phyloP scores from a whole-genome alignment of 2,888 invertebrate species.

The Trileptium ribeirensis region DNA sequence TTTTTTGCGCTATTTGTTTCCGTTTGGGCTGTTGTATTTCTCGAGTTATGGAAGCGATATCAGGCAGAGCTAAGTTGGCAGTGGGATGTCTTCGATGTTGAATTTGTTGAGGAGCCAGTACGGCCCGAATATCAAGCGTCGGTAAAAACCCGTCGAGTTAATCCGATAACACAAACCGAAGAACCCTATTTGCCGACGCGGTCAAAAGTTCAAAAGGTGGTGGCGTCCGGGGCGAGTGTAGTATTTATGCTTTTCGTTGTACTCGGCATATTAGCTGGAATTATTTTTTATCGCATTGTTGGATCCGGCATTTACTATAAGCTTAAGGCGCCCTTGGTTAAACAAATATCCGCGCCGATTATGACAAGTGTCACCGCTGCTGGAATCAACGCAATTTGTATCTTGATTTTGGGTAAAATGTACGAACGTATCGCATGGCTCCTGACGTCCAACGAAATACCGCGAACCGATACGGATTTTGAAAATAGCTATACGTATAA shows the following conservation, averaged over 20 bases:
- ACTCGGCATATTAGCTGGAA: slow-evolving; percentile 77
- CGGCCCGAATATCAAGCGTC: slow-evolving; percentile 22
- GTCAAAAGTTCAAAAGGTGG: slow-evolving; percentile 50
- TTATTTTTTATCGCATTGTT: slow-evolving; percentile 79
- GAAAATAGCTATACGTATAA: slow-evolving; percentile 86
- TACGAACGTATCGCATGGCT: slow-evolving; percentile 22
- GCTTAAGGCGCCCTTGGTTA: slow-evolving; percentile 54
- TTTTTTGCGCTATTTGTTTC: slow-evolving; percentile 91
- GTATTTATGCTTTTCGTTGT: slow-evolving; percentile 73
- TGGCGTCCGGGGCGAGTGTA: slow-evolving; percentile 70
- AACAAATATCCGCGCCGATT: slow-evolving; percentile 66
- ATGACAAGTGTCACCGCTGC: slow-evolving; percentile 87
- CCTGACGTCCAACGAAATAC: slow-evolving; percentile 38
- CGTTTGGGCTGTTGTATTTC: slow-evolving; percentile 82
- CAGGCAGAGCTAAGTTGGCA: slow-evolving; percentile 85
- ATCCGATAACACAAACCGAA: slow-evolving; percentile 72
- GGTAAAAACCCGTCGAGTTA: slow-evolving; percentile 67
- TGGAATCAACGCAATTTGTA: slow-evolving; percentile 81
- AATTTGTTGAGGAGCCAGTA: slow-evolving; percentile 67
- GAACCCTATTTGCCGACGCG: slow-evolving; percentile 77
- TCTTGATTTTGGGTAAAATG: slow-evolving; percentile 71
- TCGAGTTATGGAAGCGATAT: slow-evolving; percentile 87
- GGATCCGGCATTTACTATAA: slow-evolving; percentile 58
- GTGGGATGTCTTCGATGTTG: slow-evolving; percentile 82
- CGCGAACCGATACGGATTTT: slow-evolving; percentile 82